Evolutionary conservation across 2,113 vertebrate genomes (phyloP), one percentile per base, ranked within the genome.

Genomic region (Pipra filicauda): DNA sequence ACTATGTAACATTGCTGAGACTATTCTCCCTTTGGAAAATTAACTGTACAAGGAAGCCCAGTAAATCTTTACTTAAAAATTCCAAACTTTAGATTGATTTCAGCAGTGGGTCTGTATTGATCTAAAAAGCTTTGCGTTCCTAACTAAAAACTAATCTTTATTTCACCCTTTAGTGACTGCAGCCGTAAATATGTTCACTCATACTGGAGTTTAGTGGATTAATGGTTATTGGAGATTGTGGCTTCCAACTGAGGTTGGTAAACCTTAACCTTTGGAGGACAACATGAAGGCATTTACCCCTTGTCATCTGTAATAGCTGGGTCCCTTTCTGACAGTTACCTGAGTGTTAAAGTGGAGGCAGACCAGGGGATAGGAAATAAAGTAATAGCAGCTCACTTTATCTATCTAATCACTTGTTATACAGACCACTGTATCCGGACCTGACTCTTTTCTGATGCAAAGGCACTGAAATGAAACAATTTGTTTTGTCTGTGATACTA

Each of bases 51-150:
- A 97, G 94, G 91, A 98, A 98, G 95, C 93, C 96, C 92, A 98
- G 98, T 98, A 98, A 98, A 98, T 98, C 98, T 98, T 98, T 98
- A 98, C 98, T 98, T 98, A 98, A 98, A 98, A 98, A 98, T 98
- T 98, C 97, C 96, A 97, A 98, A 98, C 98, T 98, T 98, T 97
- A 98, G 98, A 98, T 98, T 98, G 98, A 98, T 98, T 98, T 98
- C 97, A 97, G 97, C 96, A 96, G 96, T 91, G 96, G 97, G 97
- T 96, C 97, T 95, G 96, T 98, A 98, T 98, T 98, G 98, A 98
- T 98, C 98, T 97, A 88, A 95, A 97, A 98, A 98, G 98, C 97
- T 98, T 98, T 98, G 98, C 97, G 97, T 98, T 98, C 98, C 98
- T 98, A 98, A 98, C 97, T 98, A 98, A 98, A 98, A 98, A 97